Base-by-base conservation (phyloP, 2,888 invertebrate genomes). In the Drosophila pseudotalamancana region DNA sequence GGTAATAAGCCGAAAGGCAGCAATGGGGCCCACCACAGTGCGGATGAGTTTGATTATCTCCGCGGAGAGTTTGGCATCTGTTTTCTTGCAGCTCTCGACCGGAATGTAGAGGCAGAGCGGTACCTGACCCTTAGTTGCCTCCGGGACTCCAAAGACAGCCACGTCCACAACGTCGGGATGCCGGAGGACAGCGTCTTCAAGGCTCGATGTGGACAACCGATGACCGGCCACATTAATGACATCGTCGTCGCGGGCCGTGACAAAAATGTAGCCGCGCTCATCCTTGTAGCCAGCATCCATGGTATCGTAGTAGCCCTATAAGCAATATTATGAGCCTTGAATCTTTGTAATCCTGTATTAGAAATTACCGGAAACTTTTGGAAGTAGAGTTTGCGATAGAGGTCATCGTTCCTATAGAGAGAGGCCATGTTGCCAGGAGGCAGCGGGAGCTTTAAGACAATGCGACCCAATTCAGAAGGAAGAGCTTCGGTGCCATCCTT, bases 221-320 rank as follows among this genome's bases (percentile, higher is more conserved):
- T 98, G 98, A 0, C 98, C 98, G 0, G 98, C 97, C 1, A 98
- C 98, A 90, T 98, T 98, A 82, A 98, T 98, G 14, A 92, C 96
- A 91, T 98, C 98, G 92, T 98, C 98, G 62, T 97, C 97, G 27
- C 98, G 93, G 0, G 98, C 96, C 48, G 97, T 96, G 11, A 98
- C 97, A 91, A 95, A 97, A 1, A 98, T 93, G 54, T 96, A 96
- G 0, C 97, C 97, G 72, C 95, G 94, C 51, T 95, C 94, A 87
- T 97, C 97, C 56, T 94, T 93, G 90, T 95, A 97, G 0, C 98
- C 98, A 0, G 97, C 97, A 89, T 98, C 98, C 96, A 98, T 98
- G 0, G 98, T 98, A 88, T 98, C 98, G 89, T 98, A 91, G 69
- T 87, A 91, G 1, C 91, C 91, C 91, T 91, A 12, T 0, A 40